phyloP scores from a whole-genome alignment of 2,113 vertebrate genomes.

The Numenius arquata region DNA sequence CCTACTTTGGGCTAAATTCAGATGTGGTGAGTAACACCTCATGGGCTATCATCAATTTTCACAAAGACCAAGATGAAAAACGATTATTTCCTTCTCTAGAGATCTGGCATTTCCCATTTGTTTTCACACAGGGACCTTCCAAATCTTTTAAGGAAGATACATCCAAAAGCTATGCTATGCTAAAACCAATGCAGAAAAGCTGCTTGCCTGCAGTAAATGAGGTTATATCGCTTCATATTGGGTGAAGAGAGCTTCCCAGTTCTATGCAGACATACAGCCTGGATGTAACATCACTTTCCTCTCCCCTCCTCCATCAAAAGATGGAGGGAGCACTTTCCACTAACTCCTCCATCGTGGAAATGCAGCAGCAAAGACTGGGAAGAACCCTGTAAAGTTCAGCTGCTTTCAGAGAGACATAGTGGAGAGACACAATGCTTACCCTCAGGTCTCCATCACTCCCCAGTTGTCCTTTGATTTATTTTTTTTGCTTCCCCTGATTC shows the following conservation, averaged over 20 bases:
- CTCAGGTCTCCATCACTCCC: not conserved
- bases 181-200: not conserved
- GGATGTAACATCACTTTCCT: not conserved
- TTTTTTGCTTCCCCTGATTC: not conserved
- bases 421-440: not conserved
- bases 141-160: not conserved
- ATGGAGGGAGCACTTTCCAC: not conserved
- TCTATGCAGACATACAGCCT: not conserved
- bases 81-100: not conserved
- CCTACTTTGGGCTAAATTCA: not conserved
- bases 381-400: not conserved
- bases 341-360: not conserved
- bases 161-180: accelerated
- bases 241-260: not conserved
- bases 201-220: accelerated
- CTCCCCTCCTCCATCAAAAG: not conserved
- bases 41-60: not conserved
- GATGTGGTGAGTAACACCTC: not conserved
- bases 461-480: not conserved
- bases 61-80: not conserved
- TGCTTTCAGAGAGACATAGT: not conserved
- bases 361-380: not conserved
- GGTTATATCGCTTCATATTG: not conserved
- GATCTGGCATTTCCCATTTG: not conserved
- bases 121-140: not conserved